Conservation (phyloP, 1,140 invertebrate species). For the Conopomorpha cramerella region DNA sequence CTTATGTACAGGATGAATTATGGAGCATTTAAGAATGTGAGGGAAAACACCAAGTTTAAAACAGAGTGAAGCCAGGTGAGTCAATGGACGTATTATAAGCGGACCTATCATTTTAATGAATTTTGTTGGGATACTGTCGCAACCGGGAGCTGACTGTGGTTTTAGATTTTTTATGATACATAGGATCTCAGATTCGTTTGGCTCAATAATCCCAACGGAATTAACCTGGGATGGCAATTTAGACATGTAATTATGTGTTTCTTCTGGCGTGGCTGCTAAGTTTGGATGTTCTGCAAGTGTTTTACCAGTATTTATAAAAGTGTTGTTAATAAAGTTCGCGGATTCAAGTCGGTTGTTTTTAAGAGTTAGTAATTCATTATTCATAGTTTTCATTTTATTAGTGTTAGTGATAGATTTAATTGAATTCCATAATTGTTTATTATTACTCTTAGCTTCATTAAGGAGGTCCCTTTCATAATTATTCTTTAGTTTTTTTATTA, state of each 20-base stretch:
- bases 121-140: background rate
- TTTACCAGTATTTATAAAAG: background rate
- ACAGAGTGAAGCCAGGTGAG: background rate
- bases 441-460: background rate
- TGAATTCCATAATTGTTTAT: constrained; percentile 1
- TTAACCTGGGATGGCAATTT: background rate
- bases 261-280: background rate
- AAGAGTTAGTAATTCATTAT: background rate
- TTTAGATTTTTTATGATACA: background rate
- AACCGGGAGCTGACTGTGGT: background rate
- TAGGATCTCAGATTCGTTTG: background rate
- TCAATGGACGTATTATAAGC: background rate
- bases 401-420: background rate
- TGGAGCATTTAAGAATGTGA: background rate
- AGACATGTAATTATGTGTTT: background rate
- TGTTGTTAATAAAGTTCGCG: background rate
- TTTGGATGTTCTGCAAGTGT: background rate
- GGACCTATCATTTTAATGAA: background rate
- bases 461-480: background rate
- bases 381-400: background rate
- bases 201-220: background rate
- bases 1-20: too few species aligned
- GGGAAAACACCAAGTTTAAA: background rate
- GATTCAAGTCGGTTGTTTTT: background rate
- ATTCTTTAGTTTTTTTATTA: too few species aligned